A percentile compares a stretch with the other conserved stretches of the same genome.
These are phyloP conservation scores for Brachionichthys hirsutus DNA, from an alignment of 2,113 vertebrate genomes.

Conservation along the genomic window DNA sequence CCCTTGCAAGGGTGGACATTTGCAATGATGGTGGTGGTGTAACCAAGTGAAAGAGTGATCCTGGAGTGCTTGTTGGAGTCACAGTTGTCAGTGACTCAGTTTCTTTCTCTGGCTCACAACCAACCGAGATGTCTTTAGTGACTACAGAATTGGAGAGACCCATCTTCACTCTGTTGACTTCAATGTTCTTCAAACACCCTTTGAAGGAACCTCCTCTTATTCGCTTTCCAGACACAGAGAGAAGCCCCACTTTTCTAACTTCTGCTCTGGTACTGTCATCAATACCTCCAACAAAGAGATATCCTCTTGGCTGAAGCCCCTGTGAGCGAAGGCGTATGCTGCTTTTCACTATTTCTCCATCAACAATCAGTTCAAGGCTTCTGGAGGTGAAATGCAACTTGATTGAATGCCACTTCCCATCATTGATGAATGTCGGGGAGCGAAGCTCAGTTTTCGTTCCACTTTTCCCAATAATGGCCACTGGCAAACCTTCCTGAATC, in stretches of 20 bases:
- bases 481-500: slow-evolving; percentile 82
- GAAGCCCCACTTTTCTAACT: slow-evolving; percentile 76
- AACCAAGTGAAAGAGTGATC: slow-evolving; percentile 43
- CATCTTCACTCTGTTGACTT: slow-evolving; percentile 76
- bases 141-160: slow-evolving; percentile 82
- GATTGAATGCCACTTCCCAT: slow-evolving; percentile 84
- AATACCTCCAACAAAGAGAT: slow-evolving; percentile 85
- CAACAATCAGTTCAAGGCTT: slow-evolving; percentile 81
- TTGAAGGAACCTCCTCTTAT: slow-evolving; percentile 85
- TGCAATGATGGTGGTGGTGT: slow-evolving; percentile 53
- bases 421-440: slow-evolving; percentile 76
- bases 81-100: slow-evolving; percentile 49
- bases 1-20: slow-evolving; percentile 56
- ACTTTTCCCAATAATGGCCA: slow-evolving; percentile 76
- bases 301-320: slow-evolving; percentile 74
- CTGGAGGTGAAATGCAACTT: slow-evolving; percentile 77
- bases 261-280: slow-evolving; percentile 77
- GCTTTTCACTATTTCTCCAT: slow-evolving; percentile 79
- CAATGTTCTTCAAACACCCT: slow-evolving; percentile 86
- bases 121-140: slow-evolving; percentile 87
- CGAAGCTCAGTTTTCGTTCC: slow-evolving; percentile 76
- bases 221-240: slow-evolving; percentile 81
- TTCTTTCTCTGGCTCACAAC: slow-evolving; percentile 79
- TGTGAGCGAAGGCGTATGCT: slow-evolving; percentile 68
- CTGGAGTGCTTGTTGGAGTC: slow-evolving; percentile 33